These are phyloP conservation scores for Paratilapia polleni DNA, from an alignment of 2,113 vertebrate species.

Conservation along the genomic window DNA sequence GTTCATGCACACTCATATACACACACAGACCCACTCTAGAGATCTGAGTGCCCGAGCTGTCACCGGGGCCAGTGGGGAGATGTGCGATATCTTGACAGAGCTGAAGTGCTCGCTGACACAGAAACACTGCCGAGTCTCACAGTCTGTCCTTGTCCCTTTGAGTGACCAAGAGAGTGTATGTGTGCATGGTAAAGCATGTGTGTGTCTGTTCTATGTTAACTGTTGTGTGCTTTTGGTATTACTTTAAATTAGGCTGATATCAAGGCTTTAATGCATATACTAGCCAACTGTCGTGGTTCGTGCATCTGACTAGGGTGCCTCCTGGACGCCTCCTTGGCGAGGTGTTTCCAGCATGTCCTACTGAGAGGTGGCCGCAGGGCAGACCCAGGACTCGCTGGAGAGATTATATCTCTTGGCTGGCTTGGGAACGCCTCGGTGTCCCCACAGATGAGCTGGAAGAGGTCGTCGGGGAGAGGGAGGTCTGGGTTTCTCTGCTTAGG, in stretches of 20 bases:
- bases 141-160: slow-evolving; percentile 23
- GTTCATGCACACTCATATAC: background rate
- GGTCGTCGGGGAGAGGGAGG: too few relatives aligned
- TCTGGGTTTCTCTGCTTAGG: too few relatives aligned
- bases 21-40: background rate
- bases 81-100: slow-evolving; percentile 58
- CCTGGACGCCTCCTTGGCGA: too few relatives aligned
- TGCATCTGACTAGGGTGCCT: too few relatives aligned
- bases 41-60: slow-evolving; percentile 40
- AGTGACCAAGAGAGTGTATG: background rate
- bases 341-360: too few relatives aligned
- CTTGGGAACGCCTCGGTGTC: too few relatives aligned
- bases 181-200: background rate
- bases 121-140: slow-evolving; percentile 20
- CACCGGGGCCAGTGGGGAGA: slow-evolving; percentile 49
- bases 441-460: too few relatives aligned
- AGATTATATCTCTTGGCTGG: too few relatives aligned
- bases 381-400: too few relatives aligned
- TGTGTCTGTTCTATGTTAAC: background rate
- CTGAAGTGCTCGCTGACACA: slow-evolving; percentile 51
- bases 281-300: too few relatives aligned
- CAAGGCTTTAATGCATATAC: background rate
- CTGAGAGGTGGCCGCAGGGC: too few relatives aligned
- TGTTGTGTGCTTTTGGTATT: background rate
- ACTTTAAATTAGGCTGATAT: background rate